Evolutionary conservation across 2,888 invertebrate genomes (phyloP), one percentile per base, ranked within the genome.

Genomic region (Neoascia interrupta): DNA sequence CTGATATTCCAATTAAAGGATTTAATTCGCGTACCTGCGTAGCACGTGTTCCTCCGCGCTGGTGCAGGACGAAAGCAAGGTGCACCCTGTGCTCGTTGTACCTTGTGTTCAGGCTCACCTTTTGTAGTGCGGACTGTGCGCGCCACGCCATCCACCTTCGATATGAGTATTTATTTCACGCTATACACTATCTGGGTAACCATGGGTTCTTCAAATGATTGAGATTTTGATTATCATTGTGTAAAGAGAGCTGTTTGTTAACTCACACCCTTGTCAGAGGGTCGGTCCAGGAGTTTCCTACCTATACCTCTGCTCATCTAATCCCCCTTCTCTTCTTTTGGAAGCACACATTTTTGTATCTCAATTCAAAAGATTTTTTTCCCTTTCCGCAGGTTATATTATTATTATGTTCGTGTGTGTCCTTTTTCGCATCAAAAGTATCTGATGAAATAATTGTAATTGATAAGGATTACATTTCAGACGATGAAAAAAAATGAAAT

Each of bases 401-500:
- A 49, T 34, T n/a, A n/a, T n/a, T n/a, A n/a, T n/a, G n/a, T n/a
- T n/a, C n/a, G n/a, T n/a, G 31, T 39, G 21, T 64, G 53, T 56
- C 61, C 72, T 53, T 72, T 64, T 60, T 72, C 61, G 66, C 79
- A 54, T 73, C 66, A 73, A 79, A 68, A 61, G 73, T 73, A 72
- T 66, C 49, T 72, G 72, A 79, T 79, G 76, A 79, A 79, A 69
- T 79, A 68, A 81, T 84, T 84, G 81, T 84, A 85, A 85, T 86
- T 85, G 85, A 83, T 85, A 82, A 69, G 83, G 82, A 83, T 86
- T 84, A 83, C 69, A 60, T 82, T 81, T 85, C 84, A 81, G 19
- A 26, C 2, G 49, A 63, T 16, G 18, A 39, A 37, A 28, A 26
- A 64, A 28, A 64, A 26, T n/a, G 45, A 51, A 83, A 84, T 81